These are phyloP conservation scores for Apotomis betuletana DNA, from an alignment of 2,888 invertebrate genomes.

Conservation along the genomic window DNA sequence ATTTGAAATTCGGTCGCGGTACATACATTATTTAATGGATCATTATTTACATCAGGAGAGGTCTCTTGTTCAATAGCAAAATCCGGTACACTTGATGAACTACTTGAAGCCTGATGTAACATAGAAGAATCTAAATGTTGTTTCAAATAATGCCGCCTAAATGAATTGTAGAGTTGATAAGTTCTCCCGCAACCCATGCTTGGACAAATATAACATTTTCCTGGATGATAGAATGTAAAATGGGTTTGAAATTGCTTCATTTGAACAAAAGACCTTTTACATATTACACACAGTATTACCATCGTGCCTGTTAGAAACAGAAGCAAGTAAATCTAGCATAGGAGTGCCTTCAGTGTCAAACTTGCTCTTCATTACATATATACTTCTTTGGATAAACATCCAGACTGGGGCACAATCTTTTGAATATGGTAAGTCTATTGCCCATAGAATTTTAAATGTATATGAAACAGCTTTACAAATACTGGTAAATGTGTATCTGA, in stretches of 20 bases:
- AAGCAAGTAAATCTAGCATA: conserved; percentile 29
- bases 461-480: conserved; percentile 13
- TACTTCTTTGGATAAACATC: conserved; percentile 27
- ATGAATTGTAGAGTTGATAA: conserved; percentile 14
- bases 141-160: conserved; percentile 12
- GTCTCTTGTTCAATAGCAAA: conserved; percentile 2
- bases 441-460: conserved; percentile 24
- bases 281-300: conserved; percentile 22
- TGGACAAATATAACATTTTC: conserved; percentile 1
- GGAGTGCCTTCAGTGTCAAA: conserved; percentile 25
- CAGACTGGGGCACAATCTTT: conserved; percentile 22
- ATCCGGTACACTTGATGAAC: conserved; percentile 1
- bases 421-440: conserved; percentile 18
- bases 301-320: conserved; percentile 23
- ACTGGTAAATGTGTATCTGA: conserved; percentile 16
- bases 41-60: neutral
- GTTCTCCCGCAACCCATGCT: neutral
- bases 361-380: conserved; percentile 26
- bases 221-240: conserved; percentile 16
- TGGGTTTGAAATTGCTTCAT: conserved; percentile 18
- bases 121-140: conserved; percentile 3
- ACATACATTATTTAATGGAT: neutral
- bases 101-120: neutral
- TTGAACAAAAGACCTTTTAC: conserved; percentile 17
- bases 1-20: neutral